Evolutionary conservation across 2,113 vertebrate species (phyloP).

Genomic region (Clarias macrocephalus): DNA sequence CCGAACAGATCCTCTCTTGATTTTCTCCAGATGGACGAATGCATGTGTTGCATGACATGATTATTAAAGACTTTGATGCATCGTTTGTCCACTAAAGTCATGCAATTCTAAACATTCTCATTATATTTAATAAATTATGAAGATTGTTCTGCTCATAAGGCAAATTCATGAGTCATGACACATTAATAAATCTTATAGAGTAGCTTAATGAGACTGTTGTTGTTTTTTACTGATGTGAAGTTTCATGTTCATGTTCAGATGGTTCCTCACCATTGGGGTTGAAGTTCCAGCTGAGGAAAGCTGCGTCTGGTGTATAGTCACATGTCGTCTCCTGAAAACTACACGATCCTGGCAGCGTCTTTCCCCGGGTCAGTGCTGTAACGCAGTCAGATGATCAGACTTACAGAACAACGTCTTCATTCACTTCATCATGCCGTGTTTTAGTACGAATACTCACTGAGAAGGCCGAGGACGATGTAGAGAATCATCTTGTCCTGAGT

Average conservation of each 20-base stretch:
- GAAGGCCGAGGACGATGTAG: slow-evolving; percentile 59
- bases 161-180: not conserved
- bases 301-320: slow-evolving; percentile 77
- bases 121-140: too few relatives aligned
- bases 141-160: too few relatives aligned
- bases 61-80: not conserved
- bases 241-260: not conserved
- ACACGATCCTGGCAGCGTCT: slow-evolving; percentile 82
- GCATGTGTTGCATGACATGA: not conserved
- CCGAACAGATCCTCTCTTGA: not conserved
- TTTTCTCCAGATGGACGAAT: not conserved
- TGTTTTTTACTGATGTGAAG: not conserved
- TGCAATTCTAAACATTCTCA: not conserved
- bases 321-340: slow-evolving; percentile 83
- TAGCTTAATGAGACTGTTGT: not conserved
- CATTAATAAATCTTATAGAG: not conserved
- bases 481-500: slow-evolving; percentile 58
- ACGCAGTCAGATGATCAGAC: slow-evolving; percentile 59
- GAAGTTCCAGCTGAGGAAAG: slow-evolving; percentile 79
- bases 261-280: slow-evolving; percentile 80
- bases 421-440: not conserved
- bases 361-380: slow-evolving; percentile 63
- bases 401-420: not conserved
- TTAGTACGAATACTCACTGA: slow-evolving; percentile 64
- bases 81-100: not conserved